Conservation (phyloP, 1,140 invertebrate genomes). For the Sarcophaga peregrina region DNA sequence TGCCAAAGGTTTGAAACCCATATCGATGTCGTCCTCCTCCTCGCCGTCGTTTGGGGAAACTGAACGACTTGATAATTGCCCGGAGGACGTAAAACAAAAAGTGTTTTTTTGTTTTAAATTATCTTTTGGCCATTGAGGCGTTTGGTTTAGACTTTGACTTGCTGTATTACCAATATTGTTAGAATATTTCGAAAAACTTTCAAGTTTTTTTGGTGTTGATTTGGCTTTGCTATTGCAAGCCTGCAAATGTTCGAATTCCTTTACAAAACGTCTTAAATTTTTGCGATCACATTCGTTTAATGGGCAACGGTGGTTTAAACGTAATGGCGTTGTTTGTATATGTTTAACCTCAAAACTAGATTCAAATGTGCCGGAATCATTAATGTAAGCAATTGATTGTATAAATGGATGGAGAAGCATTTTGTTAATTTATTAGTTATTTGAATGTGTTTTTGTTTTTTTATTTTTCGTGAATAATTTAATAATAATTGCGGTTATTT, state of each 20-base stretch:
- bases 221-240: constrained; percentile 27
- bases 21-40: constrained; percentile 49
- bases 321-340: constrained; percentile 48
- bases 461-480: background rate
- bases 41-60: background rate
- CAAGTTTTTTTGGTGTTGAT: constrained; percentile 29
- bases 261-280: constrained; percentile 55
- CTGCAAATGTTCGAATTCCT: constrained; percentile 59
- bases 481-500: constrained; percentile 3
- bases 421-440: constrained; percentile 44
- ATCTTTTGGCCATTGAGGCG: constrained; percentile 49
- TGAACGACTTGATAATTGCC: background rate
- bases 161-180: background rate
- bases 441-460: background rate
- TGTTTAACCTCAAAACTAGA: constrained; percentile 63
- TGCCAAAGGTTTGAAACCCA: constrained; percentile 52
- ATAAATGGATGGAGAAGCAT: constrained; percentile 49
- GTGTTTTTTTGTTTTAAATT: constrained; percentile 47
- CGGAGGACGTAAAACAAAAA: constrained; percentile 52
- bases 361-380: constrained; percentile 63
- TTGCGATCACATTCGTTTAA: constrained; percentile 63
- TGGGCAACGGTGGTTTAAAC: constrained; percentile 52
- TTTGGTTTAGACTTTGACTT: constrained; percentile 27
- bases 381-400: constrained; percentile 58
- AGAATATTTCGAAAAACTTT: background rate